Conservation (phyloP, 1,140 invertebrate species). For the Orius laevigatus region DNA sequence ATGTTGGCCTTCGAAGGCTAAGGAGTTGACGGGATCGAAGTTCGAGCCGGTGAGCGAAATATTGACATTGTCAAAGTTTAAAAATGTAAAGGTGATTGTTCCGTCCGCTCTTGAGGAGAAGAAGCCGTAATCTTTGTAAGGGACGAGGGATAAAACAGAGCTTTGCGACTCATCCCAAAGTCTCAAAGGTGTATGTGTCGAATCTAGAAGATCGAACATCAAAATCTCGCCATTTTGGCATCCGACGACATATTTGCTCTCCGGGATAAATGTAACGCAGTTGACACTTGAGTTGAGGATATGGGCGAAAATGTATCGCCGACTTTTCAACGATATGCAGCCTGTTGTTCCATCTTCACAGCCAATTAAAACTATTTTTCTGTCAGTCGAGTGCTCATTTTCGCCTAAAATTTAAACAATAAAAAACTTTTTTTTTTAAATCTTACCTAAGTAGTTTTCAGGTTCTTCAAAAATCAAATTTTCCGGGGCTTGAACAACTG, state of each 20-base stretch:
- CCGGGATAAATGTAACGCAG: conserved; percentile 28
- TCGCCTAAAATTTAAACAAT: conserved; percentile 28
- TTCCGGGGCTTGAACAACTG: conserved; percentile 22
- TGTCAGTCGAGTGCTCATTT: conserved; percentile 42
- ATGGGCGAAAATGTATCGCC: conserved; percentile 30
- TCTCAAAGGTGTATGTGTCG: background rate
- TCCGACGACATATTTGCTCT: conserved; percentile 29
- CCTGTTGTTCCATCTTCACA: conserved; percentile 44
- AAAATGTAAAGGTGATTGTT: conserved; percentile 30
- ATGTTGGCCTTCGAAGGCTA: conserved; percentile 34
- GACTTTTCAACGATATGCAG: conserved; percentile 36
- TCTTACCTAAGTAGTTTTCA: conserved; percentile 21
- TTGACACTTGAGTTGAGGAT: conserved; percentile 34
- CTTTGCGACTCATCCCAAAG: conserved; percentile 31
- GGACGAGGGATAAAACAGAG: conserved; percentile 28
- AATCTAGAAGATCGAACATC: background rate
- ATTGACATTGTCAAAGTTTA: conserved; percentile 26
- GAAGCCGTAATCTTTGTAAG: conserved; percentile 27
- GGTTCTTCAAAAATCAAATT: conserved; percentile 26
- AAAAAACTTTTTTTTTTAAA: conserved; percentile 4
- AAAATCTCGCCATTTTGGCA: conserved; percentile 29
- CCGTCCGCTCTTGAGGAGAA: conserved; percentile 39
- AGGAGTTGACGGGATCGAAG: conserved; percentile 44
- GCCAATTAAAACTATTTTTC: conserved; percentile 42
- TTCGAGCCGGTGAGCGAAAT: conserved; percentile 48